Base-by-base conservation (phyloP, 2,888 invertebrate genomes). In the Amiota communis region DNA sequence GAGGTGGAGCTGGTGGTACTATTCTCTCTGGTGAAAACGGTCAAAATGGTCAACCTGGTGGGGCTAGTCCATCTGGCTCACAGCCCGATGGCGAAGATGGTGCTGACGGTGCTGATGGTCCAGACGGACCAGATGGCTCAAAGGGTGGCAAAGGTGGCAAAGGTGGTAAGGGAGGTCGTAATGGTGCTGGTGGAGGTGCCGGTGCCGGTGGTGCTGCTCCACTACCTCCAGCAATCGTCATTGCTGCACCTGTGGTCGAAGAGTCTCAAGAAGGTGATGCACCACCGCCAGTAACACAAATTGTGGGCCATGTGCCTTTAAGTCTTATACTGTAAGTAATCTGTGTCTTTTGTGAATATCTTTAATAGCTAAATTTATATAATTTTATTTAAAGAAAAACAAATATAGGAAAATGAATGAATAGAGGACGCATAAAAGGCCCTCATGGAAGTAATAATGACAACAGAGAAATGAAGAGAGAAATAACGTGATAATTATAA, bases 101-200 rank as follows among this genome's bases (percentile, higher is more conserved):
- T 6, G 77, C 79, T 9, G 84, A 82, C 76, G 87, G 87, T 1
- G 74, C 81, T 9, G 87, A 83, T 47, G 87, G 87, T 8, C 74
- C 84, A 4, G 83, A 81, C 6, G 87, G 87, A 3, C 81, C 87
- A 0, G 86, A 80, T 64, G 87, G 87, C 8, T 80, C 84, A 0
- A 82, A 81, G 51, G 87, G 87, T 4, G 86, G 84, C 64, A 85
- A 79, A 63, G 87, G 86, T 9, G 88, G 88, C n/a, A 77, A 78
- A n/a, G 88, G 87, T 3, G 88, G 88, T 1, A 79, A 85, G n/a
- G 88, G 87, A 8, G 86, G 75, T 12, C 77, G 78, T 9, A 84
- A 79, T 57, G 87, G 86, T 1, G 86, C 82, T 6, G 87, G 80
- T 12, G 87, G 87, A 9, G 87, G 81, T 3, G 86, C 76, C 8